A percentile compares a stretch with the other conserved stretches of the same genome.
phyloP scores from a whole-genome alignment of 2,888 invertebrate species.

The Synergus umbraculus region DNA sequence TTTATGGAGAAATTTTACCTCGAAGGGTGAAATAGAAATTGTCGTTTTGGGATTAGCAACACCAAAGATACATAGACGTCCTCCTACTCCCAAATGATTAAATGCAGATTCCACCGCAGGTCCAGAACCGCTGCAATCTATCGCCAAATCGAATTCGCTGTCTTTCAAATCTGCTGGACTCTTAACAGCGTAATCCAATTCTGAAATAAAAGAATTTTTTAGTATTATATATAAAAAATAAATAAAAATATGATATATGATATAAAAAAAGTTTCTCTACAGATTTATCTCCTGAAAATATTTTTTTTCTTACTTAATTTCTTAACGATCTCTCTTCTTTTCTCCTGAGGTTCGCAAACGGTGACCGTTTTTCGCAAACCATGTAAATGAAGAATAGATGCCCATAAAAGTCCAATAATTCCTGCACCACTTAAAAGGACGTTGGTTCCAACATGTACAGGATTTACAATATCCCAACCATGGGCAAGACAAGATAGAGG shows the following conservation, averaged over 20 bases:
- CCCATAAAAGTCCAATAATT: constrained; percentile 85
- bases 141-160: constrained; percentile 81
- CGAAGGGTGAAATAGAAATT: constrained; percentile 74
- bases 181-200: constrained; percentile 81
- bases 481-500: constrained; percentile 86
- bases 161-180: constrained; percentile 80
- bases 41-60: constrained; percentile 80
- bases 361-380: constrained; percentile 84
- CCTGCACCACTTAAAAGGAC: constrained; percentile 85
- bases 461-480: constrained; percentile 83
- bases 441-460: constrained; percentile 81
- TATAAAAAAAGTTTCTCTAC: neutral
- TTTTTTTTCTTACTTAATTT: constrained; percentile 66
- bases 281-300: neutral
- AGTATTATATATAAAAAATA: too few species aligned
- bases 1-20: constrained; percentile 56
- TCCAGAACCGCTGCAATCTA: constrained; percentile 87
- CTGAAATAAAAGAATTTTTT: constrained; percentile 74
- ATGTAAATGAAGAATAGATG: constrained; percentile 82
- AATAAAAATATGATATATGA: too few species aligned
- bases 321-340: constrained; percentile 66
- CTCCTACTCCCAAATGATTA: constrained; percentile 80
- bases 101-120: constrained; percentile 84
- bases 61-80: constrained; percentile 85
- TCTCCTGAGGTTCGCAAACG: constrained; percentile 82